These are phyloP conservation scores for Archegozetes longisetosus DNA, from an alignment of 1,140 invertebrate species.

Conservation along the genomic window DNA sequence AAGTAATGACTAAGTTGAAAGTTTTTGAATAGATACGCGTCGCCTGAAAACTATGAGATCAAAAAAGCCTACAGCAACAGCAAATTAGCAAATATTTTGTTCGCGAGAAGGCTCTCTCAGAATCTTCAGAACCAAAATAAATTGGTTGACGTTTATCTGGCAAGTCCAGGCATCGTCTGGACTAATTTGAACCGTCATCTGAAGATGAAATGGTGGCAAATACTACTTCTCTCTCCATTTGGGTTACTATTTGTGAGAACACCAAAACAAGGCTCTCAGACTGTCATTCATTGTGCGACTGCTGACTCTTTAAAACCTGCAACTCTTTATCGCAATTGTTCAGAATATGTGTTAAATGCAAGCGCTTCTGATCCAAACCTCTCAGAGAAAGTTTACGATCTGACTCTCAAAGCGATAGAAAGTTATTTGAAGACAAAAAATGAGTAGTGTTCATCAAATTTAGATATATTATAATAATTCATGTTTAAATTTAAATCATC, in stretches of 20 bases:
- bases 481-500: no score
- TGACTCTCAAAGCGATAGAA: neutral
- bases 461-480: no score
- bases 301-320: constrained; percentile 24
- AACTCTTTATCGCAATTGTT: neutral
- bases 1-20: neutral
- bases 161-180: constrained; percentile 18
- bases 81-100: constrained; percentile 75
- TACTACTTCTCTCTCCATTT: neutral
- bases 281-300: constrained; percentile 53
- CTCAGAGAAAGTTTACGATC: neutral
- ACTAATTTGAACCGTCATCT: constrained; percentile 20
- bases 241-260: constrained; percentile 13
- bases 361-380: neutral
- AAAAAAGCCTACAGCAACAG: constrained; percentile 56
- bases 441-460: no score
- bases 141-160: constrained; percentile 14
- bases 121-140: constrained; percentile 37
- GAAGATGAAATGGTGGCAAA: constrained; percentile 10
- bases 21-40: constrained; percentile 3
- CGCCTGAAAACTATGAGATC: constrained; percentile 5
- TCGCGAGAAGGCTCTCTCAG: constrained; percentile 60
- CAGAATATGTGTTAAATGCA: neutral
- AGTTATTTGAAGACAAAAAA: neutral
- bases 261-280: constrained; percentile 47